Conservation (phyloP, 2,888 invertebrate genomes). For the Odontocolon sp. region DNA sequence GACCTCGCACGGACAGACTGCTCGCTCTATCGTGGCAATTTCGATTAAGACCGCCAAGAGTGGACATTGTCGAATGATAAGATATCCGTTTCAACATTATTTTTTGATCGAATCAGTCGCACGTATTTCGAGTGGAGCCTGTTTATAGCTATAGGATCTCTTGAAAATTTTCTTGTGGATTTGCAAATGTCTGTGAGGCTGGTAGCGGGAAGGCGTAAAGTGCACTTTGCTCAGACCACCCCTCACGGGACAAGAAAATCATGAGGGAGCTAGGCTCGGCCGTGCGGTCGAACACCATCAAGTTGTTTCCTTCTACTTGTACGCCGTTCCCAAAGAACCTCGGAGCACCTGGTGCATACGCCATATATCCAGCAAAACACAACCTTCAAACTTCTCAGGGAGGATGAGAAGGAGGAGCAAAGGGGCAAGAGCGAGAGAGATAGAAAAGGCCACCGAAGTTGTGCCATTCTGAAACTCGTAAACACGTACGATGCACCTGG, state of each 20-base stretch:
- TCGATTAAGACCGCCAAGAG: slow-evolving; percentile 57
- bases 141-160: no score
- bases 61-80: slow-evolving; percentile 51
- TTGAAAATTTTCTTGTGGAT: slow-evolving; percentile 16
- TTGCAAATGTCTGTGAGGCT: neutral
- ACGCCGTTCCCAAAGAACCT: slow-evolving; percentile 46
- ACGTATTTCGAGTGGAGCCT: neutral
- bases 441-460: slow-evolving; percentile 57
- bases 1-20: slow-evolving; percentile 60
- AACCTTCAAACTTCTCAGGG: slow-evolving; percentile 71
- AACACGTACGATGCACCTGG: slow-evolving; percentile 78
- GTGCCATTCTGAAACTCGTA: slow-evolving; percentile 74
- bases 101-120: slow-evolving; percentile 28
- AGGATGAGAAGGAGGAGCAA: slow-evolving; percentile 33
- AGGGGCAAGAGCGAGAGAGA: slow-evolving; percentile 20
- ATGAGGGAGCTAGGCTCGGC: slow-evolving; percentile 42
- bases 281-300: slow-evolving; percentile 50
- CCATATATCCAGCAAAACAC: slow-evolving; percentile 71
- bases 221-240: neutral
- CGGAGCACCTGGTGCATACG: slow-evolving; percentile 69
- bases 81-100: slow-evolving; percentile 35
- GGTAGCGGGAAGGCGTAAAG: neutral
- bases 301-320: slow-evolving; percentile 35
- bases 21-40: slow-evolving; percentile 60
- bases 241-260: slow-evolving; percentile 47